Conservation (phyloP, 2,113 vertebrate species). For the Tringa solitaria region DNA sequence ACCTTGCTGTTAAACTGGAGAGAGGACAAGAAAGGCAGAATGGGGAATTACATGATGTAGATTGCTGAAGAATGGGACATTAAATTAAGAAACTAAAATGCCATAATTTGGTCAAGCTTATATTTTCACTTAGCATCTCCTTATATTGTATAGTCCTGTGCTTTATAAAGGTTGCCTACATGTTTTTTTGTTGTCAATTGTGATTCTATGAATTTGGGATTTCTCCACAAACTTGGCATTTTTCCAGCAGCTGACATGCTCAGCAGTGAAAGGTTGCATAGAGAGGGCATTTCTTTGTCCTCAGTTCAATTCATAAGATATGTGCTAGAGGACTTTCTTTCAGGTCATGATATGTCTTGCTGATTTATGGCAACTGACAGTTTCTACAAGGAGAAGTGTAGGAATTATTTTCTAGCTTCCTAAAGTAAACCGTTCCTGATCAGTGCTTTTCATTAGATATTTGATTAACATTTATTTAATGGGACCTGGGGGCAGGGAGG, state of each 20-base stretch:
- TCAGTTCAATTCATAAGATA: background rate
- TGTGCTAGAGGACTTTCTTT: background rate
- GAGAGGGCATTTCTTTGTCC: background rate
- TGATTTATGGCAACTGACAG: constrained; percentile 1
- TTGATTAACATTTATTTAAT: background rate
- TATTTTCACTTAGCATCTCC: background rate
- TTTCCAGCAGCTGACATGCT: constrained; percentile 24
- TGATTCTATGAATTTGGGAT: background rate
- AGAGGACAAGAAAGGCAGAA: fast-evolving
- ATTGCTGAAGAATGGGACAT: background rate
- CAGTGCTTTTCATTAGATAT: background rate
- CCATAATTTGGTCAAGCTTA: background rate
- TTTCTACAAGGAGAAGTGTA: background rate
- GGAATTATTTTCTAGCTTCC: background rate
- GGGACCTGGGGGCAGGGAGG: background rate
- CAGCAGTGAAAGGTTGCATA: constrained; percentile 4
- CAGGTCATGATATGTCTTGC: background rate
- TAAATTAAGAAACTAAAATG: background rate
- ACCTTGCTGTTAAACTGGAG: background rate
- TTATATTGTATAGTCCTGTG: background rate
- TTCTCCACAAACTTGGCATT: background rate
- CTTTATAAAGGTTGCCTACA: fast-evolving
- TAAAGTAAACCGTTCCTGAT: background rate
- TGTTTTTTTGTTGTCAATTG: background rate
- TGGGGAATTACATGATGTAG: background rate